A percentile compares a stretch with the other conserved stretches of the same genome.
phyloP scores from a whole-genome alignment of 2,888 invertebrate species.

The Tetrapedia diversipes region DNA sequence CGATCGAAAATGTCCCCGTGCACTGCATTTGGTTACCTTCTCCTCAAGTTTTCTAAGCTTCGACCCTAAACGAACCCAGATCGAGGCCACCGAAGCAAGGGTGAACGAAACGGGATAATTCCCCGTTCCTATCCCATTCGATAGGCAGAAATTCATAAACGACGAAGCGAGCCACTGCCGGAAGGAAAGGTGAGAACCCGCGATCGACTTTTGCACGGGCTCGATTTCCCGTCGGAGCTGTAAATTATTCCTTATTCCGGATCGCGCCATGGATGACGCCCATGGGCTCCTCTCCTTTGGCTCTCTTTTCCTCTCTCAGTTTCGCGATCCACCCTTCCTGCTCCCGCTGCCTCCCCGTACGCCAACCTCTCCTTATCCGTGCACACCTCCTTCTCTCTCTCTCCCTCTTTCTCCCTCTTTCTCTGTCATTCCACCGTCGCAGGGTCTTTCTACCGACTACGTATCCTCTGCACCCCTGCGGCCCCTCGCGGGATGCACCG shows the following conservation, averaged over 20 bases:
- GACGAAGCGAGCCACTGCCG: slow-evolving; percentile 32
- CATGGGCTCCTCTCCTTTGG: slow-evolving; percentile 63
- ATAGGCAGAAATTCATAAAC: slow-evolving; percentile 9
- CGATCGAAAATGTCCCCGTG: too few species aligned
- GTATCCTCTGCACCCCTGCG: too few species aligned
- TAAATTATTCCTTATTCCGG: slow-evolving; percentile 71
- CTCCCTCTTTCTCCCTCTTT: slow-evolving; percentile 2
- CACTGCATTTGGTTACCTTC: not conserved
- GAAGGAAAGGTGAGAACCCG: slow-evolving; percentile 43
- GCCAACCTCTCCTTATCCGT: not conserved
- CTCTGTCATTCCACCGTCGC: slow-evolving; percentile 1
- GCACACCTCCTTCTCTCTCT: slow-evolving; percentile 1
- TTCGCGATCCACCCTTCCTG: not conserved
- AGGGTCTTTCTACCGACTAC: not conserved
- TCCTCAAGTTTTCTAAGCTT: too few species aligned
- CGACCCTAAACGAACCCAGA: too few species aligned
- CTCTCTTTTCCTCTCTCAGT: slow-evolving; percentile 20
- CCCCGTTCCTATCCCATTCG: not conserved
- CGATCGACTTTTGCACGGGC: slow-evolving; percentile 62
- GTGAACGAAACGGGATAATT: not conserved
- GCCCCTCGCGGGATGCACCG: too few species aligned
- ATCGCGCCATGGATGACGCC: slow-evolving; percentile 69
- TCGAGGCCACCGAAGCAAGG: not conserved
- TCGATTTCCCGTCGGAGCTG: slow-evolving; percentile 63
- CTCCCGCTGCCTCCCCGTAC: not conserved